These are phyloP conservation scores for Kryptolebias ocellatus DNA, from an alignment of 2,797 vertebrate genomes.

Conservation along the genomic window DNA sequence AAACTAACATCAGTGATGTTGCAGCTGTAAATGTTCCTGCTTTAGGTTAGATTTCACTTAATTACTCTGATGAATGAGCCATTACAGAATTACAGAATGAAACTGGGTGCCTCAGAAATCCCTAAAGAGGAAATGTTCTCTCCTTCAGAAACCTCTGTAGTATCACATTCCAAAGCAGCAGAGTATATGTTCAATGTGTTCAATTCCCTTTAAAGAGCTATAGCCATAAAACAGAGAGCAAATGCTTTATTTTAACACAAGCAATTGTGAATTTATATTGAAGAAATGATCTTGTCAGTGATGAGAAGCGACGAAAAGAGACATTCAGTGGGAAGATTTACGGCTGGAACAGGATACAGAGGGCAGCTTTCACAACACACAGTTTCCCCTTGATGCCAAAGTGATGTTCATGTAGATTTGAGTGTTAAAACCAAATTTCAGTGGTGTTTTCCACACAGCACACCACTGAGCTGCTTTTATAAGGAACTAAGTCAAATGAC, in stretches of 20 bases:
- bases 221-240: constrained; percentile 8
- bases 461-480: constrained; percentile 5
- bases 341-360: neutral
- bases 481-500: constrained; percentile 1
- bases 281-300: neutral
- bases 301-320: constrained; percentile 12
- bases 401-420: constrained; percentile 32
- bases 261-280: neutral
- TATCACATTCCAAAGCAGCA: constrained; percentile 36
- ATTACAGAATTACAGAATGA: constrained; percentile 17
- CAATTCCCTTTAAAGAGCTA: neutral
- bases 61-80: constrained; percentile 30
- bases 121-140: constrained; percentile 3
- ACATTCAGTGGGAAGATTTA: neutral
- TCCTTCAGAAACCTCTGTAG: neutral
- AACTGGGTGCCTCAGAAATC: constrained; percentile 13
- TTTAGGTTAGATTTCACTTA: constrained; percentile 19
- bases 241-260: constrained; percentile 4
- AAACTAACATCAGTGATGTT: constrained; percentile 1
- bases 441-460: constrained; percentile 28
- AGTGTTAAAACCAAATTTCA: constrained; percentile 40
- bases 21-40: constrained; percentile 4
- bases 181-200: neutral
- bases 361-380: constrained; percentile 6
- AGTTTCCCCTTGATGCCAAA: constrained; percentile 8